Percentiles rank a stretch among this genome's conserved stretches.
Evolutionary conservation across 2,797 vertebrate species (phyloP).

Genomic region (Premnoplex brunnescens): DNA sequence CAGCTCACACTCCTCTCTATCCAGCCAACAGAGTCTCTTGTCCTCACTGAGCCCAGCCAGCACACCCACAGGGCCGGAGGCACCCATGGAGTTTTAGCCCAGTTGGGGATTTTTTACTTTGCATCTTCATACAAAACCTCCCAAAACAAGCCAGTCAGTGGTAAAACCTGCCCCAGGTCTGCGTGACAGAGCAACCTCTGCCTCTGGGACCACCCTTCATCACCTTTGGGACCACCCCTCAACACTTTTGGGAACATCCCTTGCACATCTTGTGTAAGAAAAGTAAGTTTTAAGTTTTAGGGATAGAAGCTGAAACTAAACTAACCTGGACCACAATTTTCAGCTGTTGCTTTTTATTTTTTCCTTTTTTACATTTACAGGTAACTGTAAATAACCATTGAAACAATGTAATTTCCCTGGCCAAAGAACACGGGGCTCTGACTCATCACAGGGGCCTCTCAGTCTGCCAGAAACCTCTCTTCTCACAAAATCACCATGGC

Average conservation of each 20-base stretch:
- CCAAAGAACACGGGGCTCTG: neutral
- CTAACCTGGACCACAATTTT: neutral
- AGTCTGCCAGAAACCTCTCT: neutral
- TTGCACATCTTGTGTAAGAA: neutral
- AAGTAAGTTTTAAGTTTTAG: neutral
- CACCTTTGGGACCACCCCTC: neutral
- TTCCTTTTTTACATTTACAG: neutral
- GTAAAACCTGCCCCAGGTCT: neutral
- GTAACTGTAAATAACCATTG: neutral
- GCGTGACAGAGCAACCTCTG: neutral
- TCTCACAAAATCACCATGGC: neutral
- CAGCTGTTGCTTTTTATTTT: neutral
- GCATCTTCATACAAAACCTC: neutral
- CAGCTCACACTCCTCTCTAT: neutral
- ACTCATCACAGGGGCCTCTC: neutral
- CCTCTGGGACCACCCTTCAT: too few relatives aligned
- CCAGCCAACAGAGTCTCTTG: rapidly evolving
- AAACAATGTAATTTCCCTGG: neutral
- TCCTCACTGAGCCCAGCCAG: rapidly evolving
- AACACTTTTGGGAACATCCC: neutral
- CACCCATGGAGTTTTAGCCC: rapidly evolving
- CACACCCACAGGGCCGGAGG: rapidly evolving
- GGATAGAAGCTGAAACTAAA: neutral
- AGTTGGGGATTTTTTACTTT: rapidly evolving
- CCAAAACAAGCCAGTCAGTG: neutral